phyloP scores from a whole-genome alignment of 2,113 vertebrate genomes.

The Ptilorrhoa leucosticta region DNA sequence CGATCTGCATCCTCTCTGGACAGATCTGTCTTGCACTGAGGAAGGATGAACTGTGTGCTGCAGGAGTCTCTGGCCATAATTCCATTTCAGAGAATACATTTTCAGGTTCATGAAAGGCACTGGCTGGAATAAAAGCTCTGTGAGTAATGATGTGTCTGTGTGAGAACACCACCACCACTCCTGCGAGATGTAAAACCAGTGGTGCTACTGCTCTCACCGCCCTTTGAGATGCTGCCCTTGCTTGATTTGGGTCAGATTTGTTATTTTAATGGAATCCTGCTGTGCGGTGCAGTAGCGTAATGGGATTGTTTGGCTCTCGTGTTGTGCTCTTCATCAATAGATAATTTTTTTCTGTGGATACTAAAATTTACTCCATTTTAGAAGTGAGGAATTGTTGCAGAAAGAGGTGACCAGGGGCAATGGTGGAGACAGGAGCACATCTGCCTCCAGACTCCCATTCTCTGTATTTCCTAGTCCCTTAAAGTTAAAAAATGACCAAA shows the following conservation, averaged over 20 bases:
- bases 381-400: background rate
- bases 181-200: background rate
- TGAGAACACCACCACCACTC: background rate
- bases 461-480: background rate
- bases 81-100: background rate
- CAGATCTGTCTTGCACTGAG: background rate
- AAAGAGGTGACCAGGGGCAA: background rate
- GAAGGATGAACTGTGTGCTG: background rate
- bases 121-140: background rate
- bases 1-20: background rate
- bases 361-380: background rate
- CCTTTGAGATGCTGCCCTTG: background rate
- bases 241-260: background rate
- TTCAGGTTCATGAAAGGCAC: background rate
- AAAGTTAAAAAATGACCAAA: background rate
- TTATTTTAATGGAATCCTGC: background rate
- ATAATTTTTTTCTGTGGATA: background rate
- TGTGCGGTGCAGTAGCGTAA: background rate
- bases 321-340: background rate
- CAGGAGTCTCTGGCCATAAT: background rate
- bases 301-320: background rate
- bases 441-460: background rate
- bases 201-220: background rate
- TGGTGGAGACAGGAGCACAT: background rate
- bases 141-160: background rate